phyloP scores from a whole-genome alignment of 1,140 invertebrate species.

The Megalopta genalis region DNA sequence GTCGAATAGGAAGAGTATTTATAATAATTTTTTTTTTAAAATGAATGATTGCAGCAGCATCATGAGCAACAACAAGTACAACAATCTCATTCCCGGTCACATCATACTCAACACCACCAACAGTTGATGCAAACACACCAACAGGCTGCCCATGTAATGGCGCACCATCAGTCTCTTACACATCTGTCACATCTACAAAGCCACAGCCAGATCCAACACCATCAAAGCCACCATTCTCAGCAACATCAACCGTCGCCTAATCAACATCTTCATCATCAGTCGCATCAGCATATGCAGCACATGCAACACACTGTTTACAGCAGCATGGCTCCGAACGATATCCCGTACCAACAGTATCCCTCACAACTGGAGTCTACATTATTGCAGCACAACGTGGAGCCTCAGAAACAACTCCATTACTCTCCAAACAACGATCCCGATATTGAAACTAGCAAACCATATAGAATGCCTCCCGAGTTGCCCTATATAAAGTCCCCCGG shows the following conservation, averaged over 20 bases:
- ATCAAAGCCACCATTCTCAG: slow-evolving; percentile 41
- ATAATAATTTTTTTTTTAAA: slow-evolving; percentile 11
- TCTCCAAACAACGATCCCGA: slow-evolving; percentile 61
- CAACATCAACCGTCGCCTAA: slow-evolving; percentile 55
- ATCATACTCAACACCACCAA: slow-evolving; percentile 57
- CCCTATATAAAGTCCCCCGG: slow-evolving; percentile 76
- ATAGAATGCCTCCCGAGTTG: slow-evolving; percentile 72
- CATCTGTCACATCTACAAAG: slow-evolving; percentile 58
- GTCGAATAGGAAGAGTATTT: not conserved
- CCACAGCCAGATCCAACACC: slow-evolving; percentile 69
- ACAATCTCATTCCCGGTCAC: slow-evolving; percentile 56
- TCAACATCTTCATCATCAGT: slow-evolving; percentile 61
- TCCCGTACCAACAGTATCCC: slow-evolving; percentile 66
- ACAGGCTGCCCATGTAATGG: slow-evolving; percentile 34
- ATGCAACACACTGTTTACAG: slow-evolving; percentile 65
- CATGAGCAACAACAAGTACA: slow-evolving; percentile 62
- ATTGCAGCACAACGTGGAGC: slow-evolving; percentile 57
- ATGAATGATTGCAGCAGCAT: slow-evolving; percentile 59
- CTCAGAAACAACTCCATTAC: slow-evolving; percentile 67
- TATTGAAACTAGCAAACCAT: slow-evolving; percentile 67
- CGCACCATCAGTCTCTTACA: slow-evolving; percentile 56
- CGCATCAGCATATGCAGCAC: slow-evolving; percentile 57
- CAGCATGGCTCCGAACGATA: slow-evolving; percentile 59
- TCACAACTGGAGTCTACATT: slow-evolving; percentile 61
- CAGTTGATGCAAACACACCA: slow-evolving; percentile 60